Evolutionary conservation across 2,797 vertebrate species (phyloP).

Genomic region (Etheostoma nigrum): DNA sequence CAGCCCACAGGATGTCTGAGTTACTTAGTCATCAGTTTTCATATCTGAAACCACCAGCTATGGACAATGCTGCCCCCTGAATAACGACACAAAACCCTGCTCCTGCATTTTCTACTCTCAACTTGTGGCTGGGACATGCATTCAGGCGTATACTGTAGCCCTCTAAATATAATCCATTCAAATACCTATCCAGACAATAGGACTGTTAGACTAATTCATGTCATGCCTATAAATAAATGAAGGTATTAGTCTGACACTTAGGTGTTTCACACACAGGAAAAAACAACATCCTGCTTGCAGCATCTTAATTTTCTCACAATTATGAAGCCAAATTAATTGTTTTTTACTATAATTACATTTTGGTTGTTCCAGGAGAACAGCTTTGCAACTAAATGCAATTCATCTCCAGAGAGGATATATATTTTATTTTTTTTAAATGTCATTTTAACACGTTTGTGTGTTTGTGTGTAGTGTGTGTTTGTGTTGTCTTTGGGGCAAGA

Average conservation of each 20-base stretch:
- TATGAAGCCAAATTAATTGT: constrained; percentile 48
- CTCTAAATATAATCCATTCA: constrained; percentile 62
- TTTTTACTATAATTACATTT: constrained; percentile 63
- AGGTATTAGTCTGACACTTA: constrained; percentile 64
- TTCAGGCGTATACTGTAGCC: constrained; percentile 38
- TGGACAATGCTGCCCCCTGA: neutral
- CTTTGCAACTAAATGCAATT: constrained; percentile 42
- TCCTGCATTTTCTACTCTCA: constrained; percentile 22
- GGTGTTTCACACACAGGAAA: constrained; percentile 48
- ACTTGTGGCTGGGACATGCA: constrained; percentile 28
- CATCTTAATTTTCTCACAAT: constrained; percentile 61
- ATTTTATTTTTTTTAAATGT: constrained; percentile 14
- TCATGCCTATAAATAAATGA: constrained; percentile 62
- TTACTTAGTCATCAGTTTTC: constrained; percentile 37
- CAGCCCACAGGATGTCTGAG: constrained; percentile 17
- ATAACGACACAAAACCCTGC: constrained; percentile 15
- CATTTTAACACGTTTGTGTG: constrained; percentile 32
- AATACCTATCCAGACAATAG: constrained; percentile 63
- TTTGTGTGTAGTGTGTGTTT: neutral
- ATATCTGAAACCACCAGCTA: constrained; percentile 30
- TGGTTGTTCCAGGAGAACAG: constrained; percentile 47
- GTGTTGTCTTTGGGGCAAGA: constrained; percentile 9
- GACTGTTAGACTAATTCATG: constrained; percentile 73
- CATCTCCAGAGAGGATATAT: constrained; percentile 47
- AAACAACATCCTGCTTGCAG: constrained; percentile 46